Percentiles rank a stretch among this genome's conserved stretches.
phyloP scores from a whole-genome alignment of 2,113 vertebrate genomes.

The Chaenocephalus aceratus region DNA sequence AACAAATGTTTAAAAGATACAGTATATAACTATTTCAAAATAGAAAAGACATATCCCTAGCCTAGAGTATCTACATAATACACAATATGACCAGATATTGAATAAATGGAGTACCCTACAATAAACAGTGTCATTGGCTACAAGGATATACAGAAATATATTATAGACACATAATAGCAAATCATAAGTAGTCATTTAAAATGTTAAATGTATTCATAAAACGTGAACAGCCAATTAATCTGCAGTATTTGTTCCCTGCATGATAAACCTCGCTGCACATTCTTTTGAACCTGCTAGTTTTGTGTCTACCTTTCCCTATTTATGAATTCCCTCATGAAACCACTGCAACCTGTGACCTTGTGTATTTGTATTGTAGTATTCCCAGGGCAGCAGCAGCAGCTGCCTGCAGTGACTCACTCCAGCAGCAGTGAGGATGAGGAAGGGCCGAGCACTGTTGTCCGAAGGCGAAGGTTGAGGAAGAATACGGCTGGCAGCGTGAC shows the following conservation, averaged over 20 bases:
- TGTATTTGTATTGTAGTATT: conserved; percentile 65
- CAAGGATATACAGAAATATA: no score
- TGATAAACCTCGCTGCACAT: conserved; percentile 24
- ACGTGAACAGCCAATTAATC: background rate
- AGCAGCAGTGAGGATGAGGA: conserved; percentile 87
- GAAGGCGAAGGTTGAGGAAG: conserved; percentile 88
- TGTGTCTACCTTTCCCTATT: background rate
- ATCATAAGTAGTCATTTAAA: no score
- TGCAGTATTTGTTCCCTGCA: conserved; percentile 4
- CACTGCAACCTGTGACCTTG: background rate
- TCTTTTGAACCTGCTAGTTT: background rate
- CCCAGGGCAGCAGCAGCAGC: conserved; percentile 53
- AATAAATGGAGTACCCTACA: no score
- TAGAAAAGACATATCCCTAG: no score
- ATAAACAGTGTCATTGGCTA: no score
- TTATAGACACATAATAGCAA: no score
- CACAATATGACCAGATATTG: no score
- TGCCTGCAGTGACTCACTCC: conserved; percentile 72
- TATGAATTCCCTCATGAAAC: background rate
- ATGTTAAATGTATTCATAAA: no score
- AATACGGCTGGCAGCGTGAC: conserved; percentile 74
- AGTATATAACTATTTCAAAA: no score
- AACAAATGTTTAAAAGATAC: no score
- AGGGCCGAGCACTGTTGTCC: conserved; percentile 73
- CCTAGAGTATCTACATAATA: no score